Evolutionary conservation across 2,888 invertebrate species (phyloP).

Genomic region (Dinocampus coccinellae): DNA sequence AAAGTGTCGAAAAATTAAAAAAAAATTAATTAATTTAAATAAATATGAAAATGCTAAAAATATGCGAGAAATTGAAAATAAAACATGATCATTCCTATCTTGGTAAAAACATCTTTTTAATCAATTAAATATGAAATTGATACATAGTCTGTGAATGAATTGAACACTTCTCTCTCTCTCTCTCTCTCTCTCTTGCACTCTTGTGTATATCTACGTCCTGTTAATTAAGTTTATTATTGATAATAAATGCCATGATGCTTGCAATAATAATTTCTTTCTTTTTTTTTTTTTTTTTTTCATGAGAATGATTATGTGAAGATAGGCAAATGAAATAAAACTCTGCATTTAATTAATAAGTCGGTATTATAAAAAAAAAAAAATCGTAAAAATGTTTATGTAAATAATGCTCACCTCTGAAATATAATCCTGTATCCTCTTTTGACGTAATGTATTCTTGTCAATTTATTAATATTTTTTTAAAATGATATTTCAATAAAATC

Average conservation of each 20-base stretch:
- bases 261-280: conserved; percentile 51
- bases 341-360: neutral
- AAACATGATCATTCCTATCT: conserved; percentile 53
- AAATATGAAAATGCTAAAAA: no score
- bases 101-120: conserved; percentile 19
- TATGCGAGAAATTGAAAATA: conserved; percentile 47
- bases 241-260: conserved; percentile 70
- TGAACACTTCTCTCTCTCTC: conserved; percentile 57
- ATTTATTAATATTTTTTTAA: neutral
- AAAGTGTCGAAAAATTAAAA: neutral
- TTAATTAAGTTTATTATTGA: conserved; percentile 68
- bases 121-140: conserved; percentile 52
- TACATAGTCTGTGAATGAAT: conserved; percentile 60
- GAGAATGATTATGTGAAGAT: neutral
- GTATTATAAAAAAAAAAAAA: neutral
- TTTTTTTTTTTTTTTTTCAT: conserved; percentile 14
- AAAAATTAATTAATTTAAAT: conserved; percentile 1
- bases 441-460: neutral
- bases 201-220: conserved; percentile 69
- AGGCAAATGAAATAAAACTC: neutral
- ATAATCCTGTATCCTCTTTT: neutral
- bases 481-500: neutral
- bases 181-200: conserved; percentile 42
- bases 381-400: neutral
- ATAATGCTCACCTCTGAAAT: neutral